These are phyloP conservation scores for Nyctalus aviator DNA, from an alignment of 2,797 vertebrate genomes.

Conservation along the genomic window DNA sequence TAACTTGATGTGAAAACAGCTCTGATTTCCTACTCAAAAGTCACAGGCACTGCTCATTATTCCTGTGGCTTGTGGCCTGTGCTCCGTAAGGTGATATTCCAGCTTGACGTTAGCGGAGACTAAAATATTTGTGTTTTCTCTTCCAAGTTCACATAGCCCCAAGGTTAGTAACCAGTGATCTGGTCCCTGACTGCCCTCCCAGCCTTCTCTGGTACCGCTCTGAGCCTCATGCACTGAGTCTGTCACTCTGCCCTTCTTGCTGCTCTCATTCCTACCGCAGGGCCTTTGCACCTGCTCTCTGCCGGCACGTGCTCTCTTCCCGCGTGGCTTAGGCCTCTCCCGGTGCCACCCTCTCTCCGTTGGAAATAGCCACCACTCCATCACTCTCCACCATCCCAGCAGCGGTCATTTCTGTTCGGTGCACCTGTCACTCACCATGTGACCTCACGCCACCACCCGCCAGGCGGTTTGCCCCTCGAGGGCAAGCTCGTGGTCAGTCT, in stretches of 20 bases:
- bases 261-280: background rate
- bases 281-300: background rate
- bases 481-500: background rate
- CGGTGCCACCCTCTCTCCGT: background rate
- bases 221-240: background rate
- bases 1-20: background rate
- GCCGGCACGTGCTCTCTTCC: background rate
- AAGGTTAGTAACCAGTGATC: background rate
- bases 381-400: fast-evolving
- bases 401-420: no score
- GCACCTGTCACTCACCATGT: background rate
- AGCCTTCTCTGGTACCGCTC: fast-evolving
- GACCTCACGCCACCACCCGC: fast-evolving
- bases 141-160: background rate
- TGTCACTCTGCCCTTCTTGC: background rate
- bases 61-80: background rate
- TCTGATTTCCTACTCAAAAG: background rate
- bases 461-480: background rate
- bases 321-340: background rate
- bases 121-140: background rate
- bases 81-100: background rate
- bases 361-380: background rate
- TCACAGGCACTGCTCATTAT: background rate
- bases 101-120: background rate
- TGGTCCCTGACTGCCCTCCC: background rate